phyloP scores from a whole-genome alignment of 2,888 invertebrate species.

The Cryptosula pallasiana region DNA sequence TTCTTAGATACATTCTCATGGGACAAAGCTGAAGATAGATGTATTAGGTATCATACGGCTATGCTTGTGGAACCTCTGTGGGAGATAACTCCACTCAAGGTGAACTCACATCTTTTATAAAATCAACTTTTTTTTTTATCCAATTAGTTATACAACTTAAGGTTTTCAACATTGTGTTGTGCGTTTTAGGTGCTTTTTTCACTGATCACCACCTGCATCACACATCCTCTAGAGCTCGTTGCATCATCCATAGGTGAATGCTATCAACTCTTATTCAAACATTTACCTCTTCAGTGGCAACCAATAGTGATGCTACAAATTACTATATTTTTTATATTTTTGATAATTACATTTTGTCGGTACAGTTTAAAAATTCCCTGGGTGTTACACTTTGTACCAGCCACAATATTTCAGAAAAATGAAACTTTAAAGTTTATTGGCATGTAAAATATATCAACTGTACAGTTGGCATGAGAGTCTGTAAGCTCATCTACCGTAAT shows the following conservation, averaged over 20 bases:
- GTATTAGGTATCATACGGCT: constrained; percentile 41
- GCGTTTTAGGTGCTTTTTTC: constrained; percentile 45
- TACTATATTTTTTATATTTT: constrained; percentile 28
- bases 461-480: too few species aligned
- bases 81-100: constrained; percentile 45
- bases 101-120: too few species aligned
- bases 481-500: too few species aligned
- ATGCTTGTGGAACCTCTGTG: constrained; percentile 43
- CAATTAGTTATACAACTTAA: too few species aligned
- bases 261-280: constrained; percentile 36
- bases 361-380: not conserved
- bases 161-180: too few species aligned
- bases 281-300: constrained; percentile 44
- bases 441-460: too few species aligned
- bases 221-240: constrained; percentile 36
- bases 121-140: too few species aligned
- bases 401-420: too few species aligned
- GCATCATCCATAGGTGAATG: constrained; percentile 35
- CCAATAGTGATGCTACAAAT: constrained; percentile 35
- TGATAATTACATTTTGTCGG: constrained; percentile 29
- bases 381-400: not conserved
- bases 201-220: constrained; percentile 35
- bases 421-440: too few species aligned
- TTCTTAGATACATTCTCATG: constrained; percentile 38
- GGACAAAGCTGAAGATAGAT: constrained; percentile 33